Evolutionary conservation across 2,888 invertebrate genomes (phyloP), one percentile per base, ranked within the genome.

Genomic region (Spilarctia lutea): DNA sequence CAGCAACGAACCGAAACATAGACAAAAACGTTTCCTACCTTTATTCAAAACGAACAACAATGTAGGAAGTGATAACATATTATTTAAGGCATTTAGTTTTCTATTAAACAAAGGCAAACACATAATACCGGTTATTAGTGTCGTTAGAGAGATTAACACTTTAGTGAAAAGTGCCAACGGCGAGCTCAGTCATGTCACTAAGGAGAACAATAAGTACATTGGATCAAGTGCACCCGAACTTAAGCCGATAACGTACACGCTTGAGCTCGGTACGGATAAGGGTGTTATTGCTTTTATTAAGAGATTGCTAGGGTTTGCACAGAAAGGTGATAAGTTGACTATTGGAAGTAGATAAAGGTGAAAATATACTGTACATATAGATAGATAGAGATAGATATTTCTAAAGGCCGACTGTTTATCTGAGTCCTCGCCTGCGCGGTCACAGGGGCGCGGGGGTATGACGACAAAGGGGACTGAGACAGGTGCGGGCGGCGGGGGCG

Each of bases 61-160:
- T 8, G 79, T 82, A 4, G 88, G 91, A 3, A 86, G 81, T 45
- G 89, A 90, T 7, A 93, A 88, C 52, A 88, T 93, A 72, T 65
- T 94, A 18, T 88, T 91, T 16, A 88, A 78, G 85, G 88, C 92
- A 72, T 68, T 93, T 10, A 88, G 91, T 60, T 94, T 93, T 30
- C 71, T 94, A 0, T 73, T 91, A 0, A 91, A 86, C 66, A 89
- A 93, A 52, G 85, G 92, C 0, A 90, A 83, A 69, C 90, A 84
- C 16, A 86, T 92, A 0, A 63, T 92, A 0, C 95, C 94, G 3
- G 88, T 94, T 0, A 86, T 93, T 3, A 91, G 91, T 0, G 91
- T 94, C 0, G 90, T 93, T 77, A 76, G 94, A 11, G 94, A 94
- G 66, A 92, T 95, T 1, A 92, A 89, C 39, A 94, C 95, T 0